These are phyloP conservation scores for Catharus bicknelli DNA, from an alignment of 2,113 vertebrate genomes.

Conservation along the genomic window DNA sequence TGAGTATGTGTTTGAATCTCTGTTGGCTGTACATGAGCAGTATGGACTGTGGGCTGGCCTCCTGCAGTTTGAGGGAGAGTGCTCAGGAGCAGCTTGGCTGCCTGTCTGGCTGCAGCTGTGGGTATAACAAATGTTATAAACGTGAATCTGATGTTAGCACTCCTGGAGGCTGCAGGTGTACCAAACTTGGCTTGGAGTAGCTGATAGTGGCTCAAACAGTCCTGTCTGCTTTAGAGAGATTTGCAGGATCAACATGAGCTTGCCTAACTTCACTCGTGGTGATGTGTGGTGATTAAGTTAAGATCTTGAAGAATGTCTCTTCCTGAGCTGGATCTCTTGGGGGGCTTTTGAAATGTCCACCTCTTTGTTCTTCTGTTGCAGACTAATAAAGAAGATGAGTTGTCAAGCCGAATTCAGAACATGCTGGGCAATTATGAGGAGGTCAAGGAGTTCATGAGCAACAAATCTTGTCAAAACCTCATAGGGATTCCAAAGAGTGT, in stretches of 20 bases:
- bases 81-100: neutral
- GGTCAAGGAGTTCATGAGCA: slow-evolving; percentile 78
- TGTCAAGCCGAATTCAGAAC: slow-evolving; percentile 89
- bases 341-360: neutral
- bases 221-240: neutral
- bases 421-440: slow-evolving; percentile 95
- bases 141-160: neutral
- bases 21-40: neutral
- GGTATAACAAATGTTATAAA: neutral
- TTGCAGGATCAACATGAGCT: neutral
- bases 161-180: neutral
- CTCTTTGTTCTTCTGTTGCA: slow-evolving; percentile 59
- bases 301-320: neutral
- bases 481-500: slow-evolving; percentile 63
- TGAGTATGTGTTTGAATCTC: neutral
- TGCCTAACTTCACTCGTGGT: neutral
- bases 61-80: neutral
- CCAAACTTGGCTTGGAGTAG: neutral
- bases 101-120: neutral
- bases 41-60: neutral
- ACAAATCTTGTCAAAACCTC: slow-evolving; percentile 69
- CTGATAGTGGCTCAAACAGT: neutral
- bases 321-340: neutral
- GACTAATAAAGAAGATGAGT: slow-evolving; percentile 90
- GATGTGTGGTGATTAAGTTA: neutral